phyloP scores from a whole-genome alignment of 1,140 invertebrate species.

The Drosophila repleta region DNA sequence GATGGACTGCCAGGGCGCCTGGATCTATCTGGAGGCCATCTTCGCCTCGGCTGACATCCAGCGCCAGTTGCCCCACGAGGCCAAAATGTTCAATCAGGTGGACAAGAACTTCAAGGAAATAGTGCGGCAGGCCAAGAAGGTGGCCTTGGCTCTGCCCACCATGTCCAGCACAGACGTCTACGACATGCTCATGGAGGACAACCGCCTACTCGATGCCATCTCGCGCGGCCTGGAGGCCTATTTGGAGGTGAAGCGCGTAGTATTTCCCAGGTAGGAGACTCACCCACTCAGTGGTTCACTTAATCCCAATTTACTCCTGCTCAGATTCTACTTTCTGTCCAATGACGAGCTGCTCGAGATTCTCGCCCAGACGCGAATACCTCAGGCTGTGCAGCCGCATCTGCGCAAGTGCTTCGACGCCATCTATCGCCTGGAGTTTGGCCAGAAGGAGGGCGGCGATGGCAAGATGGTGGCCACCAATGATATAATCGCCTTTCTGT shows the following conservation, averaged over 20 bases:
- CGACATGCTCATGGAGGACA: slow-evolving; percentile 90
- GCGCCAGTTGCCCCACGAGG: slow-evolving; percentile 92
- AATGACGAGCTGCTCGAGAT: slow-evolving; percentile 97
- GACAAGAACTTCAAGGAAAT: slow-evolving; percentile 95
- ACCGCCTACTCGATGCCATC: slow-evolving; percentile 91
- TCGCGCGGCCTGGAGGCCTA: slow-evolving; percentile 93
- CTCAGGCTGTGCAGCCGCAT: slow-evolving; percentile 94
- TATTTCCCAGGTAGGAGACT: slow-evolving; percentile 89
- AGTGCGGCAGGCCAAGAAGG: slow-evolving; percentile 89
- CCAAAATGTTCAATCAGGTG: slow-evolving; percentile 92
- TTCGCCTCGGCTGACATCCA: slow-evolving; percentile 96
- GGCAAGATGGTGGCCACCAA: slow-evolving; percentile 86
- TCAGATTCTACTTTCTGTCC: slow-evolving; percentile 94
- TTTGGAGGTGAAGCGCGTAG: slow-evolving; percentile 94
- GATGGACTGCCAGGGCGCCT: slow-evolving; percentile 92
- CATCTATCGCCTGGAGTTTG: slow-evolving; percentile 92
- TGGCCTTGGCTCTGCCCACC: slow-evolving; percentile 89
- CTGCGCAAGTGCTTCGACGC: slow-evolving; percentile 95
- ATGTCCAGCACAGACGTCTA: slow-evolving; percentile 88
- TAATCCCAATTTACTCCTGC: neutral
- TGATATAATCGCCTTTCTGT: slow-evolving; percentile 94
- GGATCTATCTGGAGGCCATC: slow-evolving; percentile 94
- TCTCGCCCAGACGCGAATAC: slow-evolving; percentile 93
- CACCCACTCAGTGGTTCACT: neutral
- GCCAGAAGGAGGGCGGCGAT: slow-evolving; percentile 84